Conservation (phyloP, 2,797 vertebrate genomes). For the Melanotaenia nigrans region DNA sequence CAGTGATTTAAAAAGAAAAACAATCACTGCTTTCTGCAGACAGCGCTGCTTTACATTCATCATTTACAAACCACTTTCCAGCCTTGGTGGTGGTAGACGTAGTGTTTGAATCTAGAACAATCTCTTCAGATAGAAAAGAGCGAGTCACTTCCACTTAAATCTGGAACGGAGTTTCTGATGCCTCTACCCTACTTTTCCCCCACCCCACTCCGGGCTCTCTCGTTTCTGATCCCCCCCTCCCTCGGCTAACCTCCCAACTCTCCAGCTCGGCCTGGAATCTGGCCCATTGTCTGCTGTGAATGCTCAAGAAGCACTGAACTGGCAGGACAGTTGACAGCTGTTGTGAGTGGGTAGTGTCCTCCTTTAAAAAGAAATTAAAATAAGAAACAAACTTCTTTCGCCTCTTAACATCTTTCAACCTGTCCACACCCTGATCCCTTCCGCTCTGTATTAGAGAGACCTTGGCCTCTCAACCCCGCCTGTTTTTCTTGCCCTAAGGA, state of each 20-base stretch:
- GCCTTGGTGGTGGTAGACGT: not conserved
- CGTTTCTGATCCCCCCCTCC: slow-evolving; percentile 5
- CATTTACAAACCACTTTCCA: slow-evolving; percentile 6
- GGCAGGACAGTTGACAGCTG: slow-evolving; percentile 32
- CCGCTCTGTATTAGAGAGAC: not conserved
- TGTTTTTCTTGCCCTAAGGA: slow-evolving; percentile 14
- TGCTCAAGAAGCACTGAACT: slow-evolving; percentile 2
- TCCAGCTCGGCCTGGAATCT: not conserved
- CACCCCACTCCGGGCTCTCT: slow-evolving; percentile 8
- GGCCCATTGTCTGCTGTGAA: slow-evolving; percentile 5
- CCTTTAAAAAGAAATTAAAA: not conserved
- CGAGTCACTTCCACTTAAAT: slow-evolving; percentile 47
- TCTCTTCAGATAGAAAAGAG: slow-evolving; percentile 48
- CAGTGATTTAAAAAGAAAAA: not conserved
- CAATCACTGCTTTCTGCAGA: slow-evolving; percentile 6
- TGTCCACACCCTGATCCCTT: not conserved
- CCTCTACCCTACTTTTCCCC: slow-evolving; percentile 39
- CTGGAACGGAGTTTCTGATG: slow-evolving; percentile 42
- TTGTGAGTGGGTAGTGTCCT: slow-evolving; percentile 2
- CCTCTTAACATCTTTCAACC: slow-evolving; percentile 11
- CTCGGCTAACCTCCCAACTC: slow-evolving; percentile 17
- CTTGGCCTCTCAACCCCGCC: not conserved
- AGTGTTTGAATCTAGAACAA: slow-evolving; percentile 50
- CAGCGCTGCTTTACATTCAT: slow-evolving; percentile 2
- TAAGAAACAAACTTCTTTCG: not conserved